Percentiles rank a stretch among this genome's conserved stretches.
These are phyloP conservation scores for Plestiodon gilberti DNA, from an alignment of 2,113 vertebrate genomes.

Conservation along the genomic window DNA sequence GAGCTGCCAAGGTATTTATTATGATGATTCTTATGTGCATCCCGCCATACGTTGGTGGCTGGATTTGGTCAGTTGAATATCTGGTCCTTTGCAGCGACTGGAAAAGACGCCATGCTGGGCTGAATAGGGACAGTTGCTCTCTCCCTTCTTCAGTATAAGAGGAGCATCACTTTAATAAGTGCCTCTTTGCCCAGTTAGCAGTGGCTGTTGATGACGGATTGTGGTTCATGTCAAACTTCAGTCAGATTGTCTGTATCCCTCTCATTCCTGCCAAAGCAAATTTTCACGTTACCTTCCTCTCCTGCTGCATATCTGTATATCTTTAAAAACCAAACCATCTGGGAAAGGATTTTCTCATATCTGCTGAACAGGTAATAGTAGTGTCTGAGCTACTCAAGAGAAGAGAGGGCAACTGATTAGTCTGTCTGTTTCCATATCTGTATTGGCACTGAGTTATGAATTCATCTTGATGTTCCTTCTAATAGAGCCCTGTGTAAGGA, in stretches of 20 bases:
- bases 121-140: too few species aligned
- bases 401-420: too few species aligned
- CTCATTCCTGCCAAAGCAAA: not conserved
- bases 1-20: slow-evolving; percentile 91
- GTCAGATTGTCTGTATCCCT: not conserved
- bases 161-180: too few species aligned
- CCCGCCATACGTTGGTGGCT: too few species aligned
- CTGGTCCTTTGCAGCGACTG: too few species aligned
- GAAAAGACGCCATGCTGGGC: too few species aligned
- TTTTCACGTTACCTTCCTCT: not conserved
- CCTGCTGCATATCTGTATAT: not conserved
- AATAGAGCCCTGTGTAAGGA: not conserved
- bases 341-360: not conserved
- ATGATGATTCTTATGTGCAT: too few species aligned
- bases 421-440: not conserved
- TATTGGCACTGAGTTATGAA: not conserved
- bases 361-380: not conserved
- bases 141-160: too few species aligned
- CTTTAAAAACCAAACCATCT: not conserved
- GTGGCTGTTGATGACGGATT: not conserved
- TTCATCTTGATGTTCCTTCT: not conserved
- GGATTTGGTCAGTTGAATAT: too few species aligned
- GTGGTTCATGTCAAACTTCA: not conserved
- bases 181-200: fast-evolving
- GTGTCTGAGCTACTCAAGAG: not conserved